Evolutionary conservation across 2,888 invertebrate species (phyloP), one percentile per base, ranked within the genome.

Genomic region (Noctua pronuba): DNA sequence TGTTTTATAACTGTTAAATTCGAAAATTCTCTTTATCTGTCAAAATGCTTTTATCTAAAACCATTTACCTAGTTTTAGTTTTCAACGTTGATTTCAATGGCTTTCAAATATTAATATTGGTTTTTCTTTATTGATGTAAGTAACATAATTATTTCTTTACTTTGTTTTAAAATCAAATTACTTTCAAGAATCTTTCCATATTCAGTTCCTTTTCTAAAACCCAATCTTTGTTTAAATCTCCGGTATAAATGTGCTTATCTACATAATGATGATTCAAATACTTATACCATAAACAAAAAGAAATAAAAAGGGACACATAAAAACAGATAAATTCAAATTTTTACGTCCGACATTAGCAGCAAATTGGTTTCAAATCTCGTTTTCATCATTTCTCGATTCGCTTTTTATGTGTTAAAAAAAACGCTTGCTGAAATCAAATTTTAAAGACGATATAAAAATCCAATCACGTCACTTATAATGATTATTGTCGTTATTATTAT

Each of bases 291-390:
- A 72, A 79, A 79, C 60, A 79, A 79, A 83, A 83, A 65, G 38
- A 69, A 68, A 72, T 83, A 82, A 79, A 75, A 31, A 38, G 28
- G 7, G 52, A 68, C 35, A 74, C 46, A 82, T 64, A 67, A 83
- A 77, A 78, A 74, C 49, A 71, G 70, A 78, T 64, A 69, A 75
- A 58, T 72, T 72, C 16, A 69, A 49, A 24, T 72, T 80, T 83
- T 83, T 80, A 84, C 35, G 52, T 52, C 68, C 75, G 7, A 44
- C 66, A 83, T 75, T 79, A 79, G 84, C 79, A 55, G 41, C 46
- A 58, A 69, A 60, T 69, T 55, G 68, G 52, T 77, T 84, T 77
- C 35, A 80, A 71, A 72, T 80, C 65, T 70, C 66, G 5, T 52
- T 66, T 73, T 73, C 44, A 64, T 73, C 38, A 73, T 71, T 84